phyloP scores from a whole-genome alignment of 2,113 vertebrate genomes.

The Microcebus griseorufus region DNA sequence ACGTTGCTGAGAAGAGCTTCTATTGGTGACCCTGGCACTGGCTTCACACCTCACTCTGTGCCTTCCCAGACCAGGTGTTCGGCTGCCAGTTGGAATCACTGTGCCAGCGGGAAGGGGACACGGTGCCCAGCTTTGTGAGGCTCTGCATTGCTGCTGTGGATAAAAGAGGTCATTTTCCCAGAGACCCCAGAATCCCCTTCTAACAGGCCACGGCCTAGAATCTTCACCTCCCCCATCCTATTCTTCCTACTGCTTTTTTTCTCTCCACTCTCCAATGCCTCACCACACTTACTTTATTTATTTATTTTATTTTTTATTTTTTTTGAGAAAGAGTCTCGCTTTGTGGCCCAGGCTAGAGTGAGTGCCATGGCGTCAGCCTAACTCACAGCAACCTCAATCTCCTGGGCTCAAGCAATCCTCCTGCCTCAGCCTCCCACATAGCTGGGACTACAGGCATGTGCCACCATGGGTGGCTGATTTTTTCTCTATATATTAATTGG shows the following conservation, averaged over 20 bases:
- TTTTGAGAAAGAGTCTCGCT: too few relatives aligned
- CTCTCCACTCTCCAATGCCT: not conserved
- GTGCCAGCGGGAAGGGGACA: constrained; percentile 90
- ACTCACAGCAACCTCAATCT: too few relatives aligned
- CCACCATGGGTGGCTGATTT: too few relatives aligned
- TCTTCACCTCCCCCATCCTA: not conserved
- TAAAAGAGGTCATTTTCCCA: constrained; percentile 87
- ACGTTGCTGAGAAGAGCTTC: not conserved
- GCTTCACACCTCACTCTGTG: not conserved
- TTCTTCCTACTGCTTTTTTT: not conserved
- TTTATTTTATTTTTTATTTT: too few relatives aligned
- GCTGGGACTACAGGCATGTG: too few relatives aligned
- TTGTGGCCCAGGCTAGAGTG: too few relatives aligned
- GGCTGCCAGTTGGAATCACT: constrained; percentile 93
- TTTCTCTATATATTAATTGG: too few relatives aligned
- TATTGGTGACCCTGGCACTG: not conserved
- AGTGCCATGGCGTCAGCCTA: too few relatives aligned
- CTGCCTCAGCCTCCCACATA: too few relatives aligned
- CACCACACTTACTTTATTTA: not conserved
- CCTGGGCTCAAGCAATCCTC: too few relatives aligned
- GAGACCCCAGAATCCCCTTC: not conserved
- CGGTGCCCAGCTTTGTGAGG: constrained; percentile 91
- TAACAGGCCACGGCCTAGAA: not conserved
- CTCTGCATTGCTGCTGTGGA: constrained; percentile 92
- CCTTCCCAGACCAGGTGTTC: constrained; percentile 93